These are phyloP conservation scores for Echiichthys vipera DNA, from an alignment of 2,797 vertebrate species.

Conservation along the genomic window DNA sequence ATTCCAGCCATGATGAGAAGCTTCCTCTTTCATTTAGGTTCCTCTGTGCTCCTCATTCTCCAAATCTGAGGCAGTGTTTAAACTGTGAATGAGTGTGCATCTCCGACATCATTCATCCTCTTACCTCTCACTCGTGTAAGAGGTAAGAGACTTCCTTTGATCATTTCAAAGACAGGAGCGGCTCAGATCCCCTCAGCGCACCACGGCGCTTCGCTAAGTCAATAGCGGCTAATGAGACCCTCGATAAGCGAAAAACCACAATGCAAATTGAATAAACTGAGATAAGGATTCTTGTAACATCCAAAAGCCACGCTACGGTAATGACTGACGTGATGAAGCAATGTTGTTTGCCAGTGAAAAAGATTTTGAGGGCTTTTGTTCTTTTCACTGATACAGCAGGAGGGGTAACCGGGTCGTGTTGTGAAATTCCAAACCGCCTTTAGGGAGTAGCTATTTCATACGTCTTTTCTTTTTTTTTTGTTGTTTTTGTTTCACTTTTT, in stretches of 20 bases:
- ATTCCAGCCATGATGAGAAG: conserved; percentile 46
- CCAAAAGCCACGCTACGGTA: conserved; percentile 57
- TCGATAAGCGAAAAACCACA: conserved; percentile 59
- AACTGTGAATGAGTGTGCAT: conserved; percentile 62
- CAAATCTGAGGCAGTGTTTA: conserved; percentile 48
- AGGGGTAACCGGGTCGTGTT: conserved; percentile 41
- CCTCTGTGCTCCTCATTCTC: conserved; percentile 55
- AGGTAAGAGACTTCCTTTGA: conserved; percentile 69
- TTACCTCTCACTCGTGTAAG: conserved; percentile 52
- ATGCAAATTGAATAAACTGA: conserved; percentile 72
- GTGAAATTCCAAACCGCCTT: conserved; percentile 56
- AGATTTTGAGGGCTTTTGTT: conserved; percentile 61
- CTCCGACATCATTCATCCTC: conserved; percentile 66
- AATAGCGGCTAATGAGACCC: conserved; percentile 76
- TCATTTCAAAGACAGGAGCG: conserved; percentile 68
- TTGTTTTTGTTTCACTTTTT: conserved; percentile 25
- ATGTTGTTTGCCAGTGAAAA: conserved; percentile 67
- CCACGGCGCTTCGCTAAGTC: conserved; percentile 65
- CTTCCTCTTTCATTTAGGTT: conserved; percentile 77
- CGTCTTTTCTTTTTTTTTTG: conserved; percentile 22
- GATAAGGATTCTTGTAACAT: conserved; percentile 68
- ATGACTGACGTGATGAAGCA: conserved; percentile 64
- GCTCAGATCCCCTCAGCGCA: conserved; percentile 36
- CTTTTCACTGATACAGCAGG: conserved; percentile 42
- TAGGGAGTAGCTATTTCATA: conserved; percentile 31